phyloP scores from a whole-genome alignment of 2,888 invertebrate genomes.

The Patella caerulea region DNA sequence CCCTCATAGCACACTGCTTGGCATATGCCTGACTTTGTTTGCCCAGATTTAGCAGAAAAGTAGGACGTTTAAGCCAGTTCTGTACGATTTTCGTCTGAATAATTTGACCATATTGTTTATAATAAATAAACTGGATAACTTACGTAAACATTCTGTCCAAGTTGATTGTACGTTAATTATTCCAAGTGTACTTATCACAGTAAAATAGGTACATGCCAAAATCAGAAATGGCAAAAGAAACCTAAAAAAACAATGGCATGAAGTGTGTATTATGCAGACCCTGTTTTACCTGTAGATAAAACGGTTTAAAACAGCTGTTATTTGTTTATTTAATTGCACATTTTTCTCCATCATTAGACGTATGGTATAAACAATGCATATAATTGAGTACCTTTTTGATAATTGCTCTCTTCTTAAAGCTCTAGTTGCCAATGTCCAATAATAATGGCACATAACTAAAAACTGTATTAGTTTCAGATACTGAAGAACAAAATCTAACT shows the following conservation, averaged over 20 bases:
- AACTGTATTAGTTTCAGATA: conserved; percentile 74
- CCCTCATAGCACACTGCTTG: too few species aligned
- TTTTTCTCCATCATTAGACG: neutral
- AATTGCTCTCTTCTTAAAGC: conserved; percentile 72
- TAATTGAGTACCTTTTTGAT: conserved; percentile 52
- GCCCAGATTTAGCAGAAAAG: too few species aligned
- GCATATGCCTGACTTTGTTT: too few species aligned
- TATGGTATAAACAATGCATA: neutral
- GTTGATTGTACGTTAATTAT: conserved; percentile 72
- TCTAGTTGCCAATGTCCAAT: conserved; percentile 74
- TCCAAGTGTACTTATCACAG: conserved; percentile 73
- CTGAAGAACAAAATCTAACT: conserved; percentile 73
- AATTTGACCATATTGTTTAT: too few species aligned
- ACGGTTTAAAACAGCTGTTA: too few species aligned
- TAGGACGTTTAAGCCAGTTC: too few species aligned
- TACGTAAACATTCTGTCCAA: conserved; percentile 74
- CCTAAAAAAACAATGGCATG: conserved; percentile 46
- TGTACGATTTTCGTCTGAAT: too few species aligned
- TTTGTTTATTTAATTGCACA: neutral
- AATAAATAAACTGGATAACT: conserved; percentile 44
- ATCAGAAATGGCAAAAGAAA: conserved; percentile 73
- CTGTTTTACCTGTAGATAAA: neutral
- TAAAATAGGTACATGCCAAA: conserved; percentile 72
- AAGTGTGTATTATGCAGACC: neutral
- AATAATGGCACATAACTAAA: conserved; percentile 74